A percentile compares a stretch with the other conserved stretches of the same genome.
These are phyloP conservation scores for Hippocampus abdominalis DNA, from an alignment of 2,113 vertebrate species.

Conservation along the genomic window DNA sequence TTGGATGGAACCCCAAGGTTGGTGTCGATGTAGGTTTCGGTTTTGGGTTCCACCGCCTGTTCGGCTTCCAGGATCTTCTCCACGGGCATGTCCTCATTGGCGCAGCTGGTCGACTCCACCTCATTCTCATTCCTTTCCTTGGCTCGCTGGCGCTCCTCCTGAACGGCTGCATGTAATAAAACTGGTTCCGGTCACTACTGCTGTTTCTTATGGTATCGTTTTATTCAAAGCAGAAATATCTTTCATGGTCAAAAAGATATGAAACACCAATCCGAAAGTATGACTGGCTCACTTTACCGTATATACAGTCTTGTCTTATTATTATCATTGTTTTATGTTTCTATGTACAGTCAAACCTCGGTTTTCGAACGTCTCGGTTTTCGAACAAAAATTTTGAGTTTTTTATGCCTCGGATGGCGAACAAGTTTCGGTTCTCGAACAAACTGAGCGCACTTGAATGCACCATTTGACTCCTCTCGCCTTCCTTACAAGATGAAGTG, in stretches of 20 bases:
- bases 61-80: conserved; percentile 97
- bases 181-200: conserved; percentile 74
- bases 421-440: too few relatives aligned
- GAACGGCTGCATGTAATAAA: conserved; percentile 82
- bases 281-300: too few relatives aligned
- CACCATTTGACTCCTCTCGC: too few relatives aligned
- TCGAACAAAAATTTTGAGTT: too few relatives aligned
- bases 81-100: conserved; percentile 97
- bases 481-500: too few relatives aligned
- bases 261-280: not conserved
- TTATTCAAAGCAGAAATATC: not conserved
- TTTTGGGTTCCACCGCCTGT: conserved; percentile 95
- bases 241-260: not conserved
- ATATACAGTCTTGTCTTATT: not conserved
- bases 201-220: conserved; percentile 33
- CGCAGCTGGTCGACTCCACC: conserved; percentile 89
- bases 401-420: too few relatives aligned
- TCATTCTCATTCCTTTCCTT: conserved; percentile 92
- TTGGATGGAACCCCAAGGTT: conserved; percentile 85
- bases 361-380: too few relatives aligned
- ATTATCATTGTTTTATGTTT: conserved; percentile 8
- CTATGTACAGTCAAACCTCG: too few relatives aligned
- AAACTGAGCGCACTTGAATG: too few relatives aligned
- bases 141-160: conserved; percentile 95
- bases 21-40: conserved; percentile 93